Conservation (phyloP, 2,797 vertebrate species). For the Falco berigora region DNA sequence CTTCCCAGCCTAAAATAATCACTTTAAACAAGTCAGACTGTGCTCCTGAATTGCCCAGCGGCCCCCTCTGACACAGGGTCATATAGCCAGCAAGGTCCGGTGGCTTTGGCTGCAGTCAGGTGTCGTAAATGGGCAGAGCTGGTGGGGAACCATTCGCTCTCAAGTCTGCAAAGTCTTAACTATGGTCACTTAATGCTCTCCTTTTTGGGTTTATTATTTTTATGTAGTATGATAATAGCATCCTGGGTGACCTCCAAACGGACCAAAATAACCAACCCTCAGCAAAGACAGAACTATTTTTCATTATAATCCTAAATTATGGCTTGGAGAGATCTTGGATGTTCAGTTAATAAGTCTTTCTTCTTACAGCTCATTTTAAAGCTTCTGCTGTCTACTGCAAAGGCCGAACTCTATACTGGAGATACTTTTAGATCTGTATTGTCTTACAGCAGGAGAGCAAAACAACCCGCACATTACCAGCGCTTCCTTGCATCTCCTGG, state of each 20-base stretch:
- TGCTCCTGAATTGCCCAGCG: neutral
- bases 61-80: neutral
- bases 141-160: neutral
- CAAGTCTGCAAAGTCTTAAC: neutral
- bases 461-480: neutral
- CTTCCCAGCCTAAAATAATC: neutral
- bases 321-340: neutral
- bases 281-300: neutral
- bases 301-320: neutral
- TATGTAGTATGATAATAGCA: neutral
- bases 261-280: neutral
- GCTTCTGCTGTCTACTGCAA: neutral
- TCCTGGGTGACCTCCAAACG: neutral
- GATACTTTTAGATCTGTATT: neutral
- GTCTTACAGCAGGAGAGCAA: constrained; percentile 8
- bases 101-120: neutral
- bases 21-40: neutral
- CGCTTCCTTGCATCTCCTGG: neutral
- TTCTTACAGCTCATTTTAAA: constrained; percentile 9
- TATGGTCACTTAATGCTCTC: neutral
- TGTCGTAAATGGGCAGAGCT: neutral
- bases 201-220: neutral
- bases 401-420: neutral
- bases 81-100: rapidly evolving
- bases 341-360: neutral